phyloP scores from a whole-genome alignment of 1,140 invertebrate genomes.

The Brachionus manjavacas region DNA sequence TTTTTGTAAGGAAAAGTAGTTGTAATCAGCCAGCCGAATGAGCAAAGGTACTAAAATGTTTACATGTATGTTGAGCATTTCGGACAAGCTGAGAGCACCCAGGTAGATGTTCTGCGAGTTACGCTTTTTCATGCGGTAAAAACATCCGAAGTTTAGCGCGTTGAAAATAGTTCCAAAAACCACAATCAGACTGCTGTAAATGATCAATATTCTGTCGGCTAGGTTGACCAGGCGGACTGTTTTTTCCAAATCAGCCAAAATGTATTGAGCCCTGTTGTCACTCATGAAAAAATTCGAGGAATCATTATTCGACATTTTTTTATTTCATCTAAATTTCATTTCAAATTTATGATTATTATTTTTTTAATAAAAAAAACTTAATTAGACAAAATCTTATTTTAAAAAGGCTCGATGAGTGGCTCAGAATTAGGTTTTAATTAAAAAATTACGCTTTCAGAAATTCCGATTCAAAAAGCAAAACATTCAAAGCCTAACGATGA shows the following conservation, averaged over 20 bases:
- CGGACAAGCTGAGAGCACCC: not conserved
- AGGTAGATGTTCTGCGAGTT: conserved; percentile 41
- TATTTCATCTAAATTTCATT: not conserved
- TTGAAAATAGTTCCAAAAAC: conserved; percentile 23
- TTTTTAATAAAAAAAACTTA: too few relatives aligned
- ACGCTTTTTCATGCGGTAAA: conserved; percentile 31
- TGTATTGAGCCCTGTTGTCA: not conserved
- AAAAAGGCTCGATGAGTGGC: not conserved
- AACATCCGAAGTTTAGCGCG: not conserved
- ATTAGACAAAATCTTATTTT: not conserved
- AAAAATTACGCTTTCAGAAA: too few relatives aligned
- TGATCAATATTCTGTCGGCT: not conserved
- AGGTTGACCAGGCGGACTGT: not conserved
- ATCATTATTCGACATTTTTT: not conserved
- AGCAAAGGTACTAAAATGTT: conserved; percentile 27
- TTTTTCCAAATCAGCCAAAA: not conserved
- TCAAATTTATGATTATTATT: not conserved
- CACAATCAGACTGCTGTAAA: not conserved
- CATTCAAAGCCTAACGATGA: too few relatives aligned
- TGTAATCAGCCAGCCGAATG: not conserved
- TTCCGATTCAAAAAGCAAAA: too few relatives aligned
- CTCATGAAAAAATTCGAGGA: not conserved
- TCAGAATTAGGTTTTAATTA: not conserved
- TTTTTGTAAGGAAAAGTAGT: not conserved
- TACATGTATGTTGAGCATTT: conserved; percentile 20